Base-by-base conservation (phyloP, 1,140 invertebrate species). In the Drosophila punjabiensis region DNA sequence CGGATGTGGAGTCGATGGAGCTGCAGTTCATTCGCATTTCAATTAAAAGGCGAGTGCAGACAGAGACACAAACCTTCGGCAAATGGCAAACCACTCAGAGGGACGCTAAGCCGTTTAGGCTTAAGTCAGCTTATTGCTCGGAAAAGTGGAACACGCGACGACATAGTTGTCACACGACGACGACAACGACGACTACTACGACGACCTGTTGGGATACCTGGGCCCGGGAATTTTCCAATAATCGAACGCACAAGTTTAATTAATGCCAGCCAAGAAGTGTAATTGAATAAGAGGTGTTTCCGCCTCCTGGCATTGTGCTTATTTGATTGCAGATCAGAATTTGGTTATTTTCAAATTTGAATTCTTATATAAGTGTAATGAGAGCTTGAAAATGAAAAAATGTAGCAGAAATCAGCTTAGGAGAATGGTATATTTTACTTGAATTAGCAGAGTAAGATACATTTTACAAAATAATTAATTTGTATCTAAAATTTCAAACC, bases 1-100 rank as follows among this genome's bases (percentile, higher is more conserved):
- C 24, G 48, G 24, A 30, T 14, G n/a, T 18, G 53, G 24, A 62
- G 33, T 45, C 20, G 32, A 47, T 53, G 48, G 45, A 39, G 53
- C 60, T 84, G 62, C 73, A 84, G 82, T 85, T 84, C 77, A 84
- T 85, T 84, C 82, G 82, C 82, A 77, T 84, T 85, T 84, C 82
- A 84, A 81, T 85, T 84, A 84, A 83, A 76, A 58, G 28, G 66
- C 37, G 37, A 52, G 59, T 63, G 47, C 59, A 58, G 59, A 52
- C 64, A 56, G 20, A 56, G 24, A 55, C 47, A 67, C 55, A 60
- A 43, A 39, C 76, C 64, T 71, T 71, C 53, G 45, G 53, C 62
- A 61, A 73, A 82, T 82, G 73, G 58, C 66, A 43, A 77, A 78
- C 74, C 78, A 80, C 76, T 80, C 78, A 50, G 77, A 58, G 63